Percentiles rank a stretch among this genome's conserved stretches.
phyloP scores from a whole-genome alignment of 2,797 vertebrate species.

The Ptychadena robeensis region DNA sequence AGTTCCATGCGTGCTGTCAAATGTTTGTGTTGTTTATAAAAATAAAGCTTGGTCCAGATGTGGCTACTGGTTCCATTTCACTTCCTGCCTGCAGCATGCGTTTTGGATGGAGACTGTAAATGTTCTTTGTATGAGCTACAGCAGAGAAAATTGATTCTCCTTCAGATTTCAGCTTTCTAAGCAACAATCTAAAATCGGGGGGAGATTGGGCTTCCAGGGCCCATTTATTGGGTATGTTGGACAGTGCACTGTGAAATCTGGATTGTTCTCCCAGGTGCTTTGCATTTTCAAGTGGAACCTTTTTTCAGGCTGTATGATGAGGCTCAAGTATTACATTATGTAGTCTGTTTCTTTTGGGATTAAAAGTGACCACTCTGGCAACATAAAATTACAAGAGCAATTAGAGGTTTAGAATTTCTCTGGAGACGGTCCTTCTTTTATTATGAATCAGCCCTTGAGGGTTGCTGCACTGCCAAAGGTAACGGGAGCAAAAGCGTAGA shows the following conservation, averaged over 20 bases:
- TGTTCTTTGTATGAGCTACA: slow-evolving; percentile 21
- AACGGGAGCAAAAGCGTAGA: background rate
- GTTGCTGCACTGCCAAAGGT: slow-evolving; percentile 1
- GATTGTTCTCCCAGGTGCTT: slow-evolving; percentile 48
- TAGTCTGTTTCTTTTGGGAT: slow-evolving; percentile 16
- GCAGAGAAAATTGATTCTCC: slow-evolving; percentile 51
- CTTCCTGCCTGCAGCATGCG: slow-evolving; percentile 14
- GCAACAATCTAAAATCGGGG: slow-evolving; percentile 30
- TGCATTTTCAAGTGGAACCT: slow-evolving; percentile 46
- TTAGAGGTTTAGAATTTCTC: slow-evolving; percentile 28
- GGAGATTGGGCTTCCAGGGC: slow-evolving; percentile 36
- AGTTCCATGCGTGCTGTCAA: background rate
- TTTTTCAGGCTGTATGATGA: slow-evolving; percentile 11
- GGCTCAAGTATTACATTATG: background rate
- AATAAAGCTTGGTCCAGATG: background rate
- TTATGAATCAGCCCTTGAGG: slow-evolving; percentile 5
- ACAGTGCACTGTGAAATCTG: slow-evolving; percentile 47
- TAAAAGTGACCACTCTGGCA: slow-evolving; percentile 30
- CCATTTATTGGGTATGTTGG: slow-evolving; percentile 44
- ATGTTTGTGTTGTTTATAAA: background rate
- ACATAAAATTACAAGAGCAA: slow-evolving; percentile 3
- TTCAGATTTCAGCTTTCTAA: slow-evolving; percentile 33
- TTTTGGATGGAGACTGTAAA: slow-evolving; percentile 11
- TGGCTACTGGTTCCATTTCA: slow-evolving; percentile 32
- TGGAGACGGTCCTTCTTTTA: background rate